Conservation (phyloP, 2,888 invertebrate genomes). For the Stratiomys singularior region DNA sequence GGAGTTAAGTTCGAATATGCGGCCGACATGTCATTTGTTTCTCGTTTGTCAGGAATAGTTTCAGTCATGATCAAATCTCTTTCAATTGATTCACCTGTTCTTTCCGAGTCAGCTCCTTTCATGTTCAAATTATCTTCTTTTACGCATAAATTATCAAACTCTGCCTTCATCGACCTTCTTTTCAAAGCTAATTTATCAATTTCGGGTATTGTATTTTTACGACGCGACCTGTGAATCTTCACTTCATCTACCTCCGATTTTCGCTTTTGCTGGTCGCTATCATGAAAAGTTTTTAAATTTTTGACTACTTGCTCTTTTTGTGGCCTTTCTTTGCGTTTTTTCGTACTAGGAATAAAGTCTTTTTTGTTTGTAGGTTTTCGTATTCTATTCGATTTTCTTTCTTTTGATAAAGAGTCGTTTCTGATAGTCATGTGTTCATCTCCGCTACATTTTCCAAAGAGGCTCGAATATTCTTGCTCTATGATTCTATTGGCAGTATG, state of each 20-base stretch:
- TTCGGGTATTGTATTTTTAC: slow-evolving; percentile 29
- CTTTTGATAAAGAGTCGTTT: too few species aligned
- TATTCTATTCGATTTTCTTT: slow-evolving; percentile 11
- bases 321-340: background rate
- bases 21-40: too few species aligned
- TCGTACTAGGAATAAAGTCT: slow-evolving; percentile 13
- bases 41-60: too few species aligned
- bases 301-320: background rate
- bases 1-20: too few species aligned
- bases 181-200: slow-evolving; percentile 13
- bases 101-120: too few species aligned
- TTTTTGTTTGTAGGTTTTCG: slow-evolving; percentile 13
- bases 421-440: too few species aligned
- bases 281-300: background rate
- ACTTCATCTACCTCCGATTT: background rate
- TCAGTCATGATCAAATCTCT: too few species aligned
- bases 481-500: too few species aligned
- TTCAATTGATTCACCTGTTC: too few species aligned
- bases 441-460: too few species aligned
- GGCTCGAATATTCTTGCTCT: too few species aligned
- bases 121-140: background rate
- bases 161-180: background rate
- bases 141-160: background rate
- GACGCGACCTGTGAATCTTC: background rate
- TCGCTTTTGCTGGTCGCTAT: background rate